phyloP scores from a whole-genome alignment of 2,113 vertebrate genomes.

The Ctenodactylus gundi region DNA sequence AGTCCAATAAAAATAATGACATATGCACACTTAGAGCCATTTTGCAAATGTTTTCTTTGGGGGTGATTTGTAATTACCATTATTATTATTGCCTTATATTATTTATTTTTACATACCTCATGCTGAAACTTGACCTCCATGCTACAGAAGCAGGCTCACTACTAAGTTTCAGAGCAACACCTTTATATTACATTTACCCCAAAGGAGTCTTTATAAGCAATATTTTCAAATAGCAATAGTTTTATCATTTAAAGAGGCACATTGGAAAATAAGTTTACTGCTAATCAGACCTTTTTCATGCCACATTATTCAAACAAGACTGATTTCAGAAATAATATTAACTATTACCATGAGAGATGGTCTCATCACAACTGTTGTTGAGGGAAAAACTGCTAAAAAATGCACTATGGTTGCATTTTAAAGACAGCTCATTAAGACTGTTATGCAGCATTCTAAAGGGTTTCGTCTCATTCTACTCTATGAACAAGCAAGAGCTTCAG shows the following conservation, averaged over 20 bases:
- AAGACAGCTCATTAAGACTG: conserved; percentile 75
- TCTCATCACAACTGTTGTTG: conserved; percentile 74
- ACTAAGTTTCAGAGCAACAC: conserved; percentile 50
- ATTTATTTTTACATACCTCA: conserved; percentile 52
- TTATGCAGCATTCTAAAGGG: conserved; percentile 74
- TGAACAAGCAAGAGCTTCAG: conserved; percentile 63
- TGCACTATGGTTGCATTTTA: conserved; percentile 74
- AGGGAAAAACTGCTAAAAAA: conserved; percentile 65
- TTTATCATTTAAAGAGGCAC: conserved; percentile 66
- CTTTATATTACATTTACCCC: conserved; percentile 59
- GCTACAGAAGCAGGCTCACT: conserved; percentile 35
- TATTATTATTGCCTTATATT: conserved; percentile 60
- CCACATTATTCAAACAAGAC: conserved; percentile 64
- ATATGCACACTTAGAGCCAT: conserved; percentile 20
- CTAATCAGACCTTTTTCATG: conserved; percentile 70
- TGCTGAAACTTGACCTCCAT: conserved; percentile 62
- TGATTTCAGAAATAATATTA: conserved; percentile 75
- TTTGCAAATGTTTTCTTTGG: conserved; percentile 62
- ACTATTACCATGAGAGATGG: conserved; percentile 67
- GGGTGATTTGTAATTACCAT: conserved; percentile 64
- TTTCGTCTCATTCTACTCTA: conserved; percentile 70
- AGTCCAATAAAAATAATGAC: conserved; percentile 58
- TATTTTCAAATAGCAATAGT: conserved; percentile 56
- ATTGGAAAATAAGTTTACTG: conserved; percentile 66
- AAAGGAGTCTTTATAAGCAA: conserved; percentile 40